Conservation (phyloP, 2,797 vertebrate species). For the Chelidonichthys spinosus region DNA sequence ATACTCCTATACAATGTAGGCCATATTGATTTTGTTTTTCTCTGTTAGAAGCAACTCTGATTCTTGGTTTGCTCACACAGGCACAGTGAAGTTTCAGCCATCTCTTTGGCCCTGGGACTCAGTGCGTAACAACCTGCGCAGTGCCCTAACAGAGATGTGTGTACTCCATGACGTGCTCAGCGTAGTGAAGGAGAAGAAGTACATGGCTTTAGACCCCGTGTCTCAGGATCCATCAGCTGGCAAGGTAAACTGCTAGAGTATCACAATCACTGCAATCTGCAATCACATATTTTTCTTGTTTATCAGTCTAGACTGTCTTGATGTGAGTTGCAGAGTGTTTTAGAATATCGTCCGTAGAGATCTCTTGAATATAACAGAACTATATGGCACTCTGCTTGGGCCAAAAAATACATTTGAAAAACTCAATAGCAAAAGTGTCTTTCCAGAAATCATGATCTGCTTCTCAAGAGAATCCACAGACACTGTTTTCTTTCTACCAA, state of each 20-base stretch:
- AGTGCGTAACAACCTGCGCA: conserved; percentile 93
- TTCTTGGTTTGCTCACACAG: conserved; percentile 66
- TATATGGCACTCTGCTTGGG: background rate
- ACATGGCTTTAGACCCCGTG: conserved; percentile 97
- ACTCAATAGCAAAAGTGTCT: background rate
- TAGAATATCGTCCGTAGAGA: background rate
- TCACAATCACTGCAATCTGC: background rate
- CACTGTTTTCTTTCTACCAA: background rate
- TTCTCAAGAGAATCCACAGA: background rate
- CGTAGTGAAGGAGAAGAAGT: conserved; percentile 97
- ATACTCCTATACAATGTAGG: background rate
- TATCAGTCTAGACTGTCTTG: background rate
- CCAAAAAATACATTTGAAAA: background rate
- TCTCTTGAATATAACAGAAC: background rate
- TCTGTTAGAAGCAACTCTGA: background rate
- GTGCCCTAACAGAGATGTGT: conserved; percentile 96
- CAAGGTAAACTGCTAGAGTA: conserved; percentile 72
- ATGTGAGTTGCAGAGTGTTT: background rate
- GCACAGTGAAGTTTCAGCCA: conserved; percentile 94
- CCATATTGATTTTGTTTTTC: background rate
- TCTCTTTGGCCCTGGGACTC: conserved; percentile 99
- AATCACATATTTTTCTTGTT: background rate
- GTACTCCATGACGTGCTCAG: conserved; percentile 96
- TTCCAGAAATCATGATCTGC: background rate
- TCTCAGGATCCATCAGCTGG: conserved; percentile 87